phyloP scores from a whole-genome alignment of 2,113 vertebrate genomes.

The Anguilla rostrata region DNA sequence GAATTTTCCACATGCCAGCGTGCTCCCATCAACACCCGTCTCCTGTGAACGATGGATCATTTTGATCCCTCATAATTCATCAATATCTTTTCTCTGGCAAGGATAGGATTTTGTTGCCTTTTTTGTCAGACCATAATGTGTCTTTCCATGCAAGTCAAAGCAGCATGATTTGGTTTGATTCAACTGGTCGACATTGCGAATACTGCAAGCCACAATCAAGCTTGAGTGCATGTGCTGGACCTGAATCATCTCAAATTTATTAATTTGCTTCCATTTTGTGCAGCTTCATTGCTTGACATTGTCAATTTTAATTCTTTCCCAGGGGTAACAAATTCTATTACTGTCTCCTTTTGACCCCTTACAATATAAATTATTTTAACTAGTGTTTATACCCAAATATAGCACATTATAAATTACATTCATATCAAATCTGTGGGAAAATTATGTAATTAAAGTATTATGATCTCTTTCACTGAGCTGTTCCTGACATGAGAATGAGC shows the following conservation, averaged over 20 bases:
- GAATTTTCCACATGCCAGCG: not conserved
- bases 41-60: not conserved
- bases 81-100: not conserved
- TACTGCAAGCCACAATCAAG: not conserved
- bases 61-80: not conserved
- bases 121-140: not conserved
- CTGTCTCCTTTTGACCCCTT: conserved; percentile 29
- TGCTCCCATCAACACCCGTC: not conserved
- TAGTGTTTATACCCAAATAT: conserved; percentile 32
- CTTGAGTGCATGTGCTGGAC: not conserved
- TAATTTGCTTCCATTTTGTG: not conserved
- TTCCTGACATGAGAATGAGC: conserved; percentile 53
- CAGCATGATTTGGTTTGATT: too few species aligned
- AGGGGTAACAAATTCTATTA: not conserved
- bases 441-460: conserved; percentile 54
- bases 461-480: conserved; percentile 51
- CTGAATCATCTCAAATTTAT: not conserved
- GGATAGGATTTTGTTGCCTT: not conserved
- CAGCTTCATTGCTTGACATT: not conserved
- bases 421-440: conserved; percentile 41
- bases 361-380: conserved; percentile 32
- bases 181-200: not conserved
- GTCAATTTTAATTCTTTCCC: not conserved
- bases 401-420: conserved; percentile 26
- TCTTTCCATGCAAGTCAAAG: not conserved